Conservation (phyloP, 2,113 vertebrate species). For the Donacobius atricapilla region DNA sequence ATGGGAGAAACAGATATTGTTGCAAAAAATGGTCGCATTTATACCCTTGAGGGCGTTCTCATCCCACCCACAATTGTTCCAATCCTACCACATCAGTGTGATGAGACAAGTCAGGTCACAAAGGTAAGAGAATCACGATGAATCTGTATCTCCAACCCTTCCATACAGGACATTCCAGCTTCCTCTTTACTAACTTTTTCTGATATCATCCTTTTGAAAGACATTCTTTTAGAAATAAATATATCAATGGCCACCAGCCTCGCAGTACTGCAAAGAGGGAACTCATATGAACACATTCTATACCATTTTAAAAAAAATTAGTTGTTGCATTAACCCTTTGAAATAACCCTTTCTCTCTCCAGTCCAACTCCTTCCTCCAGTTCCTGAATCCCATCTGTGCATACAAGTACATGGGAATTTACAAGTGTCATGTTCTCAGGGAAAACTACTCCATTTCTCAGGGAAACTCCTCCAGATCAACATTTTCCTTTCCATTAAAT, state of each 20-base stretch:
- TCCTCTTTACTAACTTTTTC: neutral
- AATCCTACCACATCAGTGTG: conserved; percentile 86
- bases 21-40: conserved; percentile 87
- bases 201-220: neutral
- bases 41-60: conserved; percentile 81
- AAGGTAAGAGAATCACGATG: conserved; percentile 62
- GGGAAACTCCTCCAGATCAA: neutral
- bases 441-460: neutral
- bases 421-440: neutral
- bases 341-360: neutral
- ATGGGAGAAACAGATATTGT: conserved; percentile 82
- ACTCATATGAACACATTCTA: neutral
- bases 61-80: conserved; percentile 86
- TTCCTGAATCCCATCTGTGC: neutral
- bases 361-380: neutral
- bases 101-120: conserved; percentile 62
- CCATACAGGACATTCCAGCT: neutral
- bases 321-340: neutral
- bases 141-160: neutral
- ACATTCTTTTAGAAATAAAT: neutral
- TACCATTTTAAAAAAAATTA: neutral
- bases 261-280: neutral
- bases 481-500: neutral
- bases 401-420: neutral
- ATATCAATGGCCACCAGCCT: neutral